A percentile compares a stretch with the other conserved stretches of the same genome.
These are phyloP conservation scores for Sebastes oblongus DNA, from an alignment of 2,797 vertebrate genomes.

Conservation along the genomic window DNA sequence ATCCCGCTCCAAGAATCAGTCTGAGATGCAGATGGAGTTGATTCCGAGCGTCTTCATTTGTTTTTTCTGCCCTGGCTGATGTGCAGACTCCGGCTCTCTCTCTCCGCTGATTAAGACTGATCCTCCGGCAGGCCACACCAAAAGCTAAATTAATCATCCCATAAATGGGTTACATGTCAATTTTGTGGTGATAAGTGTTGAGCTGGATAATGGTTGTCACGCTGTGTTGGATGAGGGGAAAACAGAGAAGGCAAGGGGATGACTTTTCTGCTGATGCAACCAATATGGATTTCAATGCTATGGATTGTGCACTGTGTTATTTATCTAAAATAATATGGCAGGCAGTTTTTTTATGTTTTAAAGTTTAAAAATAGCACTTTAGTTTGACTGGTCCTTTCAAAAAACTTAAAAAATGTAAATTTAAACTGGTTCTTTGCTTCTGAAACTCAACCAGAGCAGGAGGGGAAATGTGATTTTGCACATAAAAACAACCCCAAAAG, in stretches of 20 bases:
- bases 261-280: conserved; percentile 65
- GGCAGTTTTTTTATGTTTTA: neutral
- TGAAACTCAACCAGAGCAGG: conserved; percentile 22
- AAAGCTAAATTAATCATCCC: conserved; percentile 75
- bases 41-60: conserved; percentile 73
- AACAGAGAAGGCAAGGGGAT: conserved; percentile 39
- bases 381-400: neutral
- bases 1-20: conserved; percentile 63
- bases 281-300: conserved; percentile 46
- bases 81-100: conserved; percentile 33
- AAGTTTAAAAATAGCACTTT: neutral
- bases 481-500: conserved; percentile 68
- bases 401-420: conserved; percentile 2
- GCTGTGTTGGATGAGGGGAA: conserved; percentile 54
- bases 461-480: conserved; percentile 37
- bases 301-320: conserved; percentile 17
- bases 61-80: conserved; percentile 55
- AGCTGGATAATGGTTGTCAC: conserved; percentile 62
- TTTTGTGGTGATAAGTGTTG: conserved; percentile 71
- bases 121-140: conserved; percentile 61
- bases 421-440: conserved; percentile 40
- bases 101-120: conserved; percentile 72
- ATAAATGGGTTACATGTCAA: conserved; percentile 74
- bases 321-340: neutral
- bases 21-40: conserved; percentile 69